These are phyloP conservation scores for Dorcus parallelipipedus DNA, from an alignment of 2,888 invertebrate species.

Conservation along the genomic window DNA sequence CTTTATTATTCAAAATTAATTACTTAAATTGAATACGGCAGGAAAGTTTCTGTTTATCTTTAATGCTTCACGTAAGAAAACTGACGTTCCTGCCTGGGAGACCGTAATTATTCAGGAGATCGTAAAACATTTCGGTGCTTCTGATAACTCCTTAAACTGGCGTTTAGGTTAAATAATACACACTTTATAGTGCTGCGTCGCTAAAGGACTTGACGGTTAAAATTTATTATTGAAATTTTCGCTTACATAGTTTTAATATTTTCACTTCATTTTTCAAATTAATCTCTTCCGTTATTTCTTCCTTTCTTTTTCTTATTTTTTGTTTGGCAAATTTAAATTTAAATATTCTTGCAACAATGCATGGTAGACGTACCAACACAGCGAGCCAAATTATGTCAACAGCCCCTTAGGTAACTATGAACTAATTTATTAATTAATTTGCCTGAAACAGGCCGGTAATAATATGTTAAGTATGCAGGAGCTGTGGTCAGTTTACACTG, in stretches of 20 bases:
- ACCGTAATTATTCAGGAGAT: too few relatives aligned
- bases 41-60: slow-evolving; percentile 9
- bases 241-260: too few relatives aligned
- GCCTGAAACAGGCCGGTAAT: slow-evolving; percentile 27
- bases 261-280: too few relatives aligned
- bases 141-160: too few relatives aligned
- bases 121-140: too few relatives aligned
- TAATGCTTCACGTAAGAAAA: slow-evolving; percentile 9
- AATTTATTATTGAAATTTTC: too few relatives aligned
- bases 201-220: too few relatives aligned
- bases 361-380: not conserved
- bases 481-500: slow-evolving; percentile 16
- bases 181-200: too few relatives aligned
- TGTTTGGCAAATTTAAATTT: too few relatives aligned
- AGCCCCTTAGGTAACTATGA: slow-evolving; percentile 17
- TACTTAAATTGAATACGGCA: slow-evolving; percentile 8
- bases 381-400: slow-evolving; percentile 20
- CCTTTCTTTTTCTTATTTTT: too few relatives aligned
- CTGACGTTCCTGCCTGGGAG: not conserved
- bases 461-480: slow-evolving; percentile 30
- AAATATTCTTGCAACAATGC: not conserved
- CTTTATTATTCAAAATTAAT: slow-evolving; percentile 15
- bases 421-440: slow-evolving; percentile 33
- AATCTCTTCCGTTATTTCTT: too few relatives aligned
- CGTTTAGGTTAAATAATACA: too few relatives aligned